Evolutionary conservation across 2,797 vertebrate species (phyloP).

Genomic region (Nyctalus aviator): DNA sequence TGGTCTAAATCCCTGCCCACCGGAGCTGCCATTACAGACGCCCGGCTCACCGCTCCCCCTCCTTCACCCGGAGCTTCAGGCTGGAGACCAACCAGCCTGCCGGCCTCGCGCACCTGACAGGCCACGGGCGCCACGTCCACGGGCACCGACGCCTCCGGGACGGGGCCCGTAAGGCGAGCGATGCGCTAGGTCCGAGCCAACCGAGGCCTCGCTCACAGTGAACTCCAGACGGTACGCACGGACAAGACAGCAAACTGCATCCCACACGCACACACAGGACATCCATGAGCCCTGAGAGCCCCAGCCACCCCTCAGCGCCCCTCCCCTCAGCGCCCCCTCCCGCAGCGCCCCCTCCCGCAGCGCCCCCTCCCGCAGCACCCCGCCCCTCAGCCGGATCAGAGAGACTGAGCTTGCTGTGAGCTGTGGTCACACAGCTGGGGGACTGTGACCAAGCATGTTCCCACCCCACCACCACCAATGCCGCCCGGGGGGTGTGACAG

Average conservation of each 20-base stretch:
- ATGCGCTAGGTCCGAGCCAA: constrained; percentile 81
- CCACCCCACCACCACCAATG: too few species aligned
- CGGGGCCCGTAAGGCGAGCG: constrained; percentile 82
- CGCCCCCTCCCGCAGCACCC: neutral
- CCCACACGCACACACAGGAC: constrained; percentile 55
- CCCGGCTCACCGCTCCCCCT: constrained; percentile 83
- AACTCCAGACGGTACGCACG: constrained; percentile 66
- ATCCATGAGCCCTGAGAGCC: neutral
- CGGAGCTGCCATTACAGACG: constrained; percentile 66
- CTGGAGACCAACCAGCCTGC: constrained; percentile 86
- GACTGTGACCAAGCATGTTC: too few species aligned
- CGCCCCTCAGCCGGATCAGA: too few species aligned
- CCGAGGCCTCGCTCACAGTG: constrained; percentile 75
- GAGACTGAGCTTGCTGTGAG: too few species aligned
- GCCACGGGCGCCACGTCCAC: constrained; percentile 85
- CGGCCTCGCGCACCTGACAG: constrained; percentile 80
- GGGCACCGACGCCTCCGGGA: too few species aligned
- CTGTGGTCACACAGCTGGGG: too few species aligned
- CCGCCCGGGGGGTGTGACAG: too few species aligned
- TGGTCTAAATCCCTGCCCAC: constrained; percentile 48
- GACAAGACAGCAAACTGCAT: constrained; percentile 64
- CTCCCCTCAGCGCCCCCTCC: too few species aligned
- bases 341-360: too few species aligned
- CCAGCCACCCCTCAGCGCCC: neutral
- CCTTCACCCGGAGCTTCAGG: constrained; percentile 80